These are phyloP conservation scores for Dendrocincla tyrannina DNA, from an alignment of 2,797 vertebrate species.

Conservation along the genomic window DNA sequence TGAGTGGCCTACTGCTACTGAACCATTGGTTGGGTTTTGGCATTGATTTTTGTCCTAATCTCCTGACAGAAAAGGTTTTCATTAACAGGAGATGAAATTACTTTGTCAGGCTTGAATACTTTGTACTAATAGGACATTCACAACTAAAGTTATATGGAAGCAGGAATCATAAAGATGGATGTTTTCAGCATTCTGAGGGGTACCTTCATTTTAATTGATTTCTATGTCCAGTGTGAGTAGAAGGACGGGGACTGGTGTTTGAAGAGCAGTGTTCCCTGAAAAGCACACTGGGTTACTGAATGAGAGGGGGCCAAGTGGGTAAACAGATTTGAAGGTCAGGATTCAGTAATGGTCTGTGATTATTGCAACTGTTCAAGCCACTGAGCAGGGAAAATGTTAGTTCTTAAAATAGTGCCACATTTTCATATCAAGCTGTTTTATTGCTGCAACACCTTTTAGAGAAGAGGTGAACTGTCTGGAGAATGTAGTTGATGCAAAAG, in stretches of 20 bases:
- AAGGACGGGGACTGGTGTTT: background rate
- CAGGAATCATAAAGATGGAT: background rate
- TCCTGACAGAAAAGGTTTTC: background rate
- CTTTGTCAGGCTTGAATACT: background rate
- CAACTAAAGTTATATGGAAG: background rate
- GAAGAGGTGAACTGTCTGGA: background rate
- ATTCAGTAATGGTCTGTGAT: conserved; percentile 3
- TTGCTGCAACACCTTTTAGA: background rate
- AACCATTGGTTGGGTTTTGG: background rate
- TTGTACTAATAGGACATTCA: background rate
- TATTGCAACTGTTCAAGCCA: background rate
- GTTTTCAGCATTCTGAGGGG: background rate
- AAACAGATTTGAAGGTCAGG: background rate
- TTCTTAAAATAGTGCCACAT: background rate
- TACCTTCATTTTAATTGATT: background rate
- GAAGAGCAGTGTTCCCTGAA: background rate
- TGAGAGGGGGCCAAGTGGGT: background rate
- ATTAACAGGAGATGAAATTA: conserved; percentile 2
- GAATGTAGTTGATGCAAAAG: background rate
- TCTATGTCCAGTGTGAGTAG: background rate
- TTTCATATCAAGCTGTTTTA: background rate
- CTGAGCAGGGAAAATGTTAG: background rate
- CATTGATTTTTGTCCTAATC: background rate
- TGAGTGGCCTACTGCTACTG: background rate
- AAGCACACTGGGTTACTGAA: background rate